Conservation (phyloP, 1,140 invertebrate genomes). For the Copidosoma floridanum region DNA sequence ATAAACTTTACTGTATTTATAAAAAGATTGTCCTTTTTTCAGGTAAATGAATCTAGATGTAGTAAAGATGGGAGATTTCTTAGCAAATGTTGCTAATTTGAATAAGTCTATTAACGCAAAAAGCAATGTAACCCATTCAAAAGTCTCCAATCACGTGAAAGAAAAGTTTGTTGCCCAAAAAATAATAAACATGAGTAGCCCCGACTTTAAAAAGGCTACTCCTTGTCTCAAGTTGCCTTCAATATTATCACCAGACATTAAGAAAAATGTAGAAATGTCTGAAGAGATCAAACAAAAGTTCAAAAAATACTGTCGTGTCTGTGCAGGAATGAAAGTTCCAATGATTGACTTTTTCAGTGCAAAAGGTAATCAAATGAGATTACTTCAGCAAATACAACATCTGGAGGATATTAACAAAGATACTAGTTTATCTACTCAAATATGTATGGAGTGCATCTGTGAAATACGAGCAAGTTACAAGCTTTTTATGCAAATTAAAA, state of each 20-base stretch:
- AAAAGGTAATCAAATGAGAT: conserved; percentile 50
- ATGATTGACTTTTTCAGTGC: conserved; percentile 53
- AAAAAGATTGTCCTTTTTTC: too few relatives aligned
- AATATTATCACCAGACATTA: conserved; percentile 38
- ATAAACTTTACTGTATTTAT: too few relatives aligned
- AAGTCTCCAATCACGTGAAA: conserved; percentile 30
- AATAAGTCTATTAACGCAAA: too few relatives aligned
- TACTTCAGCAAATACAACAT: conserved; percentile 51
- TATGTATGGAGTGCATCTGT: conserved; percentile 55
- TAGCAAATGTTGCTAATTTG: too few relatives aligned
- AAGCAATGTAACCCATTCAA: conserved; percentile 31
- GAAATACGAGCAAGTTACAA: conserved; percentile 55
- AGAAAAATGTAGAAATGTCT: conserved; percentile 34
- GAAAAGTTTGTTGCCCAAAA: conserved; percentile 36
- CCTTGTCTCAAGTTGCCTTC: conserved; percentile 45
- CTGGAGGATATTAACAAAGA: conserved; percentile 45
- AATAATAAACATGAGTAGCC: conserved; percentile 48
- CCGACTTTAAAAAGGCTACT: conserved; percentile 51
- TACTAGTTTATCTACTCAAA: conserved; percentile 49
- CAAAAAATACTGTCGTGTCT: conserved; percentile 51
- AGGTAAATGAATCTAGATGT: too few relatives aligned
- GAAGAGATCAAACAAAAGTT: conserved; percentile 37
- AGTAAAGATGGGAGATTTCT: too few relatives aligned
- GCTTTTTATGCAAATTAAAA: conserved; percentile 55
- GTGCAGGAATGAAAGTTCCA: conserved; percentile 50